Evolutionary conservation across 2,888 invertebrate species (phyloP).

Genomic region (Cosmia trapezina): DNA sequence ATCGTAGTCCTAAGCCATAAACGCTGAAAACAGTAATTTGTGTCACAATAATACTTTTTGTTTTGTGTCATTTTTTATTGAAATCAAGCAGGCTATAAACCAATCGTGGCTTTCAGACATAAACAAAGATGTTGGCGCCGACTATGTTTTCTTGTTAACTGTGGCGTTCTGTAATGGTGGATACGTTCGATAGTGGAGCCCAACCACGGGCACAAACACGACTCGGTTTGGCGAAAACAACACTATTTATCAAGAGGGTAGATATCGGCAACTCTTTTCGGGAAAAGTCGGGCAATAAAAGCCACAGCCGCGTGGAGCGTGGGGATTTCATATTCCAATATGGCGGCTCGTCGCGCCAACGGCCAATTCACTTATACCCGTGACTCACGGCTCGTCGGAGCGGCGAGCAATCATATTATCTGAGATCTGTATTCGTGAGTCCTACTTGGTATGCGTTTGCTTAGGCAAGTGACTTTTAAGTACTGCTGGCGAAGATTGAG

Average conservation of each 20-base stretch:
- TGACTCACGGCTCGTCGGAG: constrained; percentile 75
- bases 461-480: constrained; percentile 61
- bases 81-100: constrained; percentile 67
- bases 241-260: constrained; percentile 88
- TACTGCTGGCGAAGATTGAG: constrained; percentile 39
- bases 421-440: constrained; percentile 53
- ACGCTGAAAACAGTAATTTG: constrained; percentile 43
- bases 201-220: constrained; percentile 82
- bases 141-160: constrained; percentile 73
- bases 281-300: constrained; percentile 85
- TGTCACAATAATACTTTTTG: constrained; percentile 60
- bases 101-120: constrained; percentile 72
- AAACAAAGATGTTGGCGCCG: constrained; percentile 79
- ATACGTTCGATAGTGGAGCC: constrained; percentile 65
- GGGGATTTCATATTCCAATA: constrained; percentile 86
- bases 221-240: constrained; percentile 86
- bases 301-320: constrained; percentile 77
- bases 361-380: constrained; percentile 84
- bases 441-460: constrained; percentile 53
- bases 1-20: constrained; percentile 36
- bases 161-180: constrained; percentile 65
- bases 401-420: constrained; percentile 64
- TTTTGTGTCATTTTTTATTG: constrained; percentile 65
- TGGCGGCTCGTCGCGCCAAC: constrained; percentile 80
- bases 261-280: constrained; percentile 81